Base-by-base conservation (phyloP, 2,113 vertebrate genomes). In the Crocuta crocuta region DNA sequence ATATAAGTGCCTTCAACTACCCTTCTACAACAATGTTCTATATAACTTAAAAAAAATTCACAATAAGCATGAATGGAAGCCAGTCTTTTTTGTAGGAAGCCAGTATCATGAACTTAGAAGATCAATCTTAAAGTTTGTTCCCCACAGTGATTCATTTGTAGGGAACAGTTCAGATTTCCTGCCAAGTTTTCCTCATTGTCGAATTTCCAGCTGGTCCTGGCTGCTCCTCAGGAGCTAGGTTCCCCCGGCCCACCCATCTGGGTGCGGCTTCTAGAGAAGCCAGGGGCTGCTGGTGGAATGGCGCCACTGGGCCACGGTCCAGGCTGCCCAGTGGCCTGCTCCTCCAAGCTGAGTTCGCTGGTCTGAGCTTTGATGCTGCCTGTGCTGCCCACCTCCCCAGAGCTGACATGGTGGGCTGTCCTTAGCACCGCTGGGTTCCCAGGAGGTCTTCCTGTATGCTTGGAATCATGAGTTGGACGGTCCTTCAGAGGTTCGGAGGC, bases 241-340 rank as follows among this genome's bases (percentile, higher is more conserved):
- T 50, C 15, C 74, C 48, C 3, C 31, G 53, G 63, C 15, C 85
- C 80, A 28, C 16, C 21, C 43, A 2, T 31, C 23, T 1, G 61
- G 61, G 83, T 1, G n/a, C 1, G 5, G 63, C 73, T 96, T 93
- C 97, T 8, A 4, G 81, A 73, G 89, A 63, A 80, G 53, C 0
- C 15, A 9, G 28, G 39, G 39, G 4, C 50, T n/a, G 53, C 61
- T 0, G 1, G 4, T 0, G 45, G 43, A 24, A 28, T 7, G 0
- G 4, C 16, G 39, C 13, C 7, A 0, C 1, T 0, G 26, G 68
- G 63, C 48, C 23, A 0, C 0, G 0, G 68, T 24, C 58, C 31
- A 48, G 5, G 0, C 26, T 28, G 53, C 24, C 55, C 23, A 21
- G 24, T 4, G 2, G 1, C 31, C 82, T 10, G 19, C 1, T 24